These are phyloP conservation scores for Dermochelys coriacea DNA, from an alignment of 2,797 vertebrate species.

Conservation along the genomic window DNA sequence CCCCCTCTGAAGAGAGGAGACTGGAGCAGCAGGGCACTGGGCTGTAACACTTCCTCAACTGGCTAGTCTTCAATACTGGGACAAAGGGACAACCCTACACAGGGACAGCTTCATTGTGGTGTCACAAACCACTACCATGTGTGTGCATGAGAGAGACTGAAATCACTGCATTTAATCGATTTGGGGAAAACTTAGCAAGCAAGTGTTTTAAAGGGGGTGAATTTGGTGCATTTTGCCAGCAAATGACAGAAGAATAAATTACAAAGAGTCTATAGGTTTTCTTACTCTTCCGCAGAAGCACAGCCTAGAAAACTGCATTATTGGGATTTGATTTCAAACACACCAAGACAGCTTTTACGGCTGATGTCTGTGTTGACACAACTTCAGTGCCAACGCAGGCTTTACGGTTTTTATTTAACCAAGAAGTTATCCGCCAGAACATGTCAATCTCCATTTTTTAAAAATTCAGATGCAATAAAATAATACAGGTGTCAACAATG, in stretches of 20 bases:
- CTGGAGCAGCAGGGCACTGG: not conserved
- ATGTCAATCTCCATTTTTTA: not conserved
- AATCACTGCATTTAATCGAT: not conserved
- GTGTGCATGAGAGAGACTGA: not conserved
- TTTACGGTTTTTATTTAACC: not conserved
- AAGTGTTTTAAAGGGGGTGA: not conserved
- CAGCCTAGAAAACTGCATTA: conserved; percentile 44
- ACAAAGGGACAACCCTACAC: conserved; percentile 58
- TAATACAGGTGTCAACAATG: not conserved
- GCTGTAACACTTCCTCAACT: not conserved
- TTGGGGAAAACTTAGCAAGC: not conserved
- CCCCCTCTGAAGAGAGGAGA: not conserved
- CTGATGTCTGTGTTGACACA: conserved; percentile 1
- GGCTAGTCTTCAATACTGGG: conserved; percentile 34
- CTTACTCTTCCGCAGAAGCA: conserved; percentile 16
- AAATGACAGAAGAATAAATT: not conserved
- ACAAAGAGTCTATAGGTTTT: not conserved
- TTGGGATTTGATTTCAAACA: not conserved
- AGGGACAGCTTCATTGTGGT: not conserved
- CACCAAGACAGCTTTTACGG: not conserved
- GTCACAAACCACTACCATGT: not conserved
- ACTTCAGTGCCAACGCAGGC: not conserved
- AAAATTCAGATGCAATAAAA: not conserved
- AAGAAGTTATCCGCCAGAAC: not conserved
- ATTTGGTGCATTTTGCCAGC: not conserved